Evolutionary conservation across 1,140 invertebrate genomes (phyloP), one percentile per base, ranked within the genome.

Genomic region (Euschistus heros): DNA sequence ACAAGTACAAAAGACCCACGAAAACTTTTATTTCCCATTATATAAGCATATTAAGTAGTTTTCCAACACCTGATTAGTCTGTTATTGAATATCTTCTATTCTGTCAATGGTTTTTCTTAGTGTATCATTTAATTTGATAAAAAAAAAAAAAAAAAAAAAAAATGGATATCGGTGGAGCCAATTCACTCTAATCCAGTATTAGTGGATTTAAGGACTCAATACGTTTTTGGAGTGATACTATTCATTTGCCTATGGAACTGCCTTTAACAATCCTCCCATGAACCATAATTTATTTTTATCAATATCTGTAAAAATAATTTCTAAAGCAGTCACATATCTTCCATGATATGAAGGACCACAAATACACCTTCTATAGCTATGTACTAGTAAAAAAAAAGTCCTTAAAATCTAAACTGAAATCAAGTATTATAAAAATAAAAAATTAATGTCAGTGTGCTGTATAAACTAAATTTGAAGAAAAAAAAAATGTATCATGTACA

Each of bases 251-350:
- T 7, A 67, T 66, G 14, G 46, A 14, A 46, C 65, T 61, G n/a
- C 26, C n/a, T n/a, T 42, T 44, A 24, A n/a, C 27, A 68, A 68
- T 63, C 7, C 42, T 17, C 17, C 42, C 69, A 69, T 76, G 75
- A 66, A 22, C 62, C 27, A 55, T 63, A 62, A 30, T 65, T 61
- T 44, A 65, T 65, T 64, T 65, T 15, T 2, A 55, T 65, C n/a
- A 3, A 52, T 68, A 24, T 68, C 64, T 37, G n/a, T 37, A 8
- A 68, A 33, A 22, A 68, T 66, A 8, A 15, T 17, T 15, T 47
- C 30, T 42, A 69, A 55, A 18, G 68, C 67, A 5, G 59, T 33
- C 5, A 55, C 65, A 27, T 61, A 17, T 54, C 62, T 64, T 3
- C 44, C 62, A 64, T 30, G 52, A 64, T 50, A 64, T 52, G 37